Conservation (phyloP, 2,888 invertebrate species). For the Himalopsyche anomala region DNA sequence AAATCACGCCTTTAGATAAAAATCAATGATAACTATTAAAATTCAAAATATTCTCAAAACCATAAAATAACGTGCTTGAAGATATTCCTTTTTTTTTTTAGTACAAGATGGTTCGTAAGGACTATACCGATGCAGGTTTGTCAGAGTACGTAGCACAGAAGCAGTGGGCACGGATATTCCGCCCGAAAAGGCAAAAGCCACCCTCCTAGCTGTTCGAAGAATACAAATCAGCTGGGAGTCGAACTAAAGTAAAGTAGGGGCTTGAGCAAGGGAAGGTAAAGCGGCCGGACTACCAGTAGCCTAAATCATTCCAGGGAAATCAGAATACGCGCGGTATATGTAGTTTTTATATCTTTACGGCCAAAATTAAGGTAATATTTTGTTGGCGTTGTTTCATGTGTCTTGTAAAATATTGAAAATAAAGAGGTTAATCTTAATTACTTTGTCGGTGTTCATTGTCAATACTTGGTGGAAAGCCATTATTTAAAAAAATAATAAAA, state of each 20-base stretch:
- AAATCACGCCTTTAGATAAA: too few relatives aligned
- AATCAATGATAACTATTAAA: too few relatives aligned
- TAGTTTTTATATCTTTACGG: too few relatives aligned
- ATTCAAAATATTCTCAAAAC: too few relatives aligned
- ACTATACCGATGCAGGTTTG: neutral
- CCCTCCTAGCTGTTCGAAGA: conserved; percentile 18
- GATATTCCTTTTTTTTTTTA: neutral
- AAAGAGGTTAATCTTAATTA: too few relatives aligned
- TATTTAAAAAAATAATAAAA: too few relatives aligned
- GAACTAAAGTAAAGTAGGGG: conserved; percentile 4
- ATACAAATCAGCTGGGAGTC: conserved; percentile 34
- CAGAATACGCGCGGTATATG: neutral
- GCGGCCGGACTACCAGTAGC: neutral
- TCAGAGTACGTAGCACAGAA: neutral
- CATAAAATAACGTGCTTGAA: too few relatives aligned
- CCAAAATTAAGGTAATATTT: too few relatives aligned
- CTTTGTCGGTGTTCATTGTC: too few relatives aligned
- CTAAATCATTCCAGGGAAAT: neutral
- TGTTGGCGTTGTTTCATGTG: too few relatives aligned
- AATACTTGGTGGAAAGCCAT: too few relatives aligned
- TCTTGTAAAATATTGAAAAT: too few relatives aligned
- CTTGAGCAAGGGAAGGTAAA: conserved; percentile 1
- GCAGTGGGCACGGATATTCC: conserved; percentile 8
- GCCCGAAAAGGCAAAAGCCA: conserved; percentile 24
- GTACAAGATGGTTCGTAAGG: neutral